Base-by-base conservation (phyloP, 2,797 vertebrate species). In the Rachycentron canadum region DNA sequence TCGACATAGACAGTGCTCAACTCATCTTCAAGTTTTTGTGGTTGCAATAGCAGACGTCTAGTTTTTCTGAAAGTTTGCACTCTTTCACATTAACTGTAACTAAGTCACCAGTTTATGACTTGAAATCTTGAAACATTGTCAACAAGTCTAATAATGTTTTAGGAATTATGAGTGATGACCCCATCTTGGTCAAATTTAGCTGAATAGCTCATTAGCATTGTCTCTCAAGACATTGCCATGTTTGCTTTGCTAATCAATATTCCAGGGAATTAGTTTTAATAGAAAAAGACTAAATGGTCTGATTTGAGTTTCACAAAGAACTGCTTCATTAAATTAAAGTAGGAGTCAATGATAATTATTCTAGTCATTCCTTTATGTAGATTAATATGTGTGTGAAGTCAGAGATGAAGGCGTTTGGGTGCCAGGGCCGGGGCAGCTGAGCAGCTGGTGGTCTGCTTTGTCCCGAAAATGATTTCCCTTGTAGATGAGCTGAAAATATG, bases 341-440 rank as follows among this genome's bases (percentile, higher is more conserved):
- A n/a, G 17, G 26, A 73, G 55, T 69, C 41, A 7, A 16, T n/a
- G n/a, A 26, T 60, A 65, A 78, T 65, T 70, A 50, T 73, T 86
- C 70, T 47, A 25, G 60, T 69, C 7, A 40, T 81, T 59, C 40
- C 56, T 71, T 61, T 19, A 50, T 53, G 25, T 1, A 56, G 69
- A 79, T 74, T 79, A 72, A 76, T 55, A 14, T 55, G 16, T 57
- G 52, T 23, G 49, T 73, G 61, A 73, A 61, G 68, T 58, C 28
- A 26, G 52, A 62, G 34, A 76, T 57, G 14, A 76, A 76, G 49
- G 41, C 0, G 5, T 47, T 38, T 10, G 32, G 64, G 64, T 69
- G 69, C 53, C 62, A 30, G 26, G n/a, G 62, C 57, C 3, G 23
- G 28, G 25, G 17, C 52, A 16, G 43, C 16, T 0, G 28, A 65